Percentiles rank a stretch among this genome's conserved stretches.
Conservation (phyloP, 2,113 vertebrate genomes). For the Sceloporus tristichus region DNA sequence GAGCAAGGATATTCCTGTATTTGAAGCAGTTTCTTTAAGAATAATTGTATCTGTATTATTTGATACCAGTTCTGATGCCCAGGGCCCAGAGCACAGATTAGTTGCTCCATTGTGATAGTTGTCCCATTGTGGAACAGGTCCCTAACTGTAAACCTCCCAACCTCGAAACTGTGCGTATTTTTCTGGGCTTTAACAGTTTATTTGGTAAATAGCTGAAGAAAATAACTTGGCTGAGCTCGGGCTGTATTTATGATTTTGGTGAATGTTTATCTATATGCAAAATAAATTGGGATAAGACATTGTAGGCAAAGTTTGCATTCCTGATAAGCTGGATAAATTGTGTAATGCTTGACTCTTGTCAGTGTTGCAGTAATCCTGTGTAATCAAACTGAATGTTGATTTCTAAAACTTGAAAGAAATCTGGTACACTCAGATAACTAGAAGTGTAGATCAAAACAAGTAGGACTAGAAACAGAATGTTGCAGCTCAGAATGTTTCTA, state of each 20-base stretch:
- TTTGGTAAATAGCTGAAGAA: not conserved
- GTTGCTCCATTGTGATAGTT: too few relatives aligned
- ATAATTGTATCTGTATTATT: too few relatives aligned
- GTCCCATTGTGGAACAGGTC: too few relatives aligned
- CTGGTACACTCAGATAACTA: not conserved
- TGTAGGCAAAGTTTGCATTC: not conserved
- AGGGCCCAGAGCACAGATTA: too few relatives aligned
- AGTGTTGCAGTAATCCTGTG: not conserved
- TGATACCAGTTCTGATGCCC: too few relatives aligned
- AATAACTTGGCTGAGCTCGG: accelerated
- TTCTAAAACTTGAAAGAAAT: not conserved
- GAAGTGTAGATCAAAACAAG: not conserved
- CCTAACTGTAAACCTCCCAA: too few relatives aligned
- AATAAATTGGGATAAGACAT: accelerated
- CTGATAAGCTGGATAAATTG: not conserved
- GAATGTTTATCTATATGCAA: accelerated
- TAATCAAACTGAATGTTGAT: not conserved
- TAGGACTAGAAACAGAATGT: not conserved
- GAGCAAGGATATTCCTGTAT: too few relatives aligned
- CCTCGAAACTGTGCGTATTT: too few relatives aligned
- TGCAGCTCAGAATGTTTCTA: not conserved
- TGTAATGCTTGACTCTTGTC: not conserved
- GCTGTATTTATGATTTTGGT: accelerated
- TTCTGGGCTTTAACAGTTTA: not conserved
- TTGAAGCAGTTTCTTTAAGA: too few relatives aligned